Evolutionary conservation across 2,113 vertebrate species (phyloP).

Genomic region (Catagonus wagneri): DNA sequence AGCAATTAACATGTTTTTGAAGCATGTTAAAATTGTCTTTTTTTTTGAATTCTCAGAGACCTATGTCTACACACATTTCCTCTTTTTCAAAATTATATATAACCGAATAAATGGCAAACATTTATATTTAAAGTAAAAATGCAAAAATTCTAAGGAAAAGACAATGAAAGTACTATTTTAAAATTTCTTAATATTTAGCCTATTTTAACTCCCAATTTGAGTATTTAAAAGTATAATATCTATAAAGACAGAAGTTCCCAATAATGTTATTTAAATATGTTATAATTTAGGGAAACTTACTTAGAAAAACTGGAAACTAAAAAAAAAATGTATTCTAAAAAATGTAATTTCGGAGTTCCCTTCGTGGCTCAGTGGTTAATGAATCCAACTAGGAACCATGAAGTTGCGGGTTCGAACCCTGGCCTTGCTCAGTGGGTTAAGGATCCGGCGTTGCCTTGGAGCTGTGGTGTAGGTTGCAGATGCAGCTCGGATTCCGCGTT

Average conservation of each 20-base stretch:
- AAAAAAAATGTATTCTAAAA: slow-evolving; percentile 7
- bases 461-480: no score
- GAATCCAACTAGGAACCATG: no score
- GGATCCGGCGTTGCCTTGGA: no score
- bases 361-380: no score
- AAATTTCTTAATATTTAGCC: not conserved
- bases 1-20: not conserved
- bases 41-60: not conserved
- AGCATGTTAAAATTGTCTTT: not conserved
- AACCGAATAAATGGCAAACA: not conserved
- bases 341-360: no score
- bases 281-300: slow-evolving; percentile 9
- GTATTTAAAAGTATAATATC: slow-evolving; percentile 6
- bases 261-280: not conserved
- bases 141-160: slow-evolving; percentile 38
- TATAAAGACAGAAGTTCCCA: not conserved
- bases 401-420: no score
- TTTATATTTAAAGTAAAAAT: slow-evolving; percentile 53
- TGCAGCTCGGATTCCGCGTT: no score
- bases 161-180: not conserved
- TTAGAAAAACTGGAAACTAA: slow-evolving; percentile 13
- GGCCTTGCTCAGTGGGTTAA: no score
- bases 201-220: not conserved
- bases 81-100: not conserved
- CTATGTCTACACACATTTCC: not conserved